Percentiles rank a stretch among this genome's conserved stretches.
phyloP scores from a whole-genome alignment of 2,888 invertebrate genomes.

The Oscheius myriophilus region DNA sequence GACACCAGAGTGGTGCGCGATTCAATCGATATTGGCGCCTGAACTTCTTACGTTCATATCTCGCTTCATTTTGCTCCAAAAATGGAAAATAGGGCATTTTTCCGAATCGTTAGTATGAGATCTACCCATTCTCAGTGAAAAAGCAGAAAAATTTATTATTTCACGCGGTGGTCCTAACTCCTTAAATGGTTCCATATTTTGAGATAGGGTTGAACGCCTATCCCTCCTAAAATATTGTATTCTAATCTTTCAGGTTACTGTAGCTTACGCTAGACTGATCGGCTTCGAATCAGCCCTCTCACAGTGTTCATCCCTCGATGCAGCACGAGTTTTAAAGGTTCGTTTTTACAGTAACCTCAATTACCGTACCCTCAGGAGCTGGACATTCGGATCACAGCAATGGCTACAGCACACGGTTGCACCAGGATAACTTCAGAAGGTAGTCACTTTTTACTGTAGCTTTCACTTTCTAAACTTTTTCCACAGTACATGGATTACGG shows the following conservation, averaged over 20 bases:
- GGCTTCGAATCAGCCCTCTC: constrained; percentile 62
- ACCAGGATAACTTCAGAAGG: neutral
- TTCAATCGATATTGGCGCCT: too few relatives aligned
- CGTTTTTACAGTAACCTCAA: constrained; percentile 1
- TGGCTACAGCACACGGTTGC: constrained; percentile 29
- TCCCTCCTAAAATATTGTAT: too few relatives aligned
- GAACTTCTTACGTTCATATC: too few relatives aligned
- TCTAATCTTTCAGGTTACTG: constrained; percentile 58
- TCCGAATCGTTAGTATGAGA: too few relatives aligned
- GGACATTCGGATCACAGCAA: constrained; percentile 46
- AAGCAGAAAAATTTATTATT: too few relatives aligned
- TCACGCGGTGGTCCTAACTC: too few relatives aligned
- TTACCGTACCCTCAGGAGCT: constrained; percentile 59
- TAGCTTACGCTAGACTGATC: constrained; percentile 59
- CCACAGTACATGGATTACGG: constrained; percentile 52
- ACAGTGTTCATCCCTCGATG: constrained; percentile 64
- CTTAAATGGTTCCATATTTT: too few relatives aligned
- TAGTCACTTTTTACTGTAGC: neutral
- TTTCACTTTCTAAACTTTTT: constrained; percentile 16
- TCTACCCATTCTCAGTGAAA: too few relatives aligned
- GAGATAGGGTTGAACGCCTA: too few relatives aligned
- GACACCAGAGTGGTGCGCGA: too few relatives aligned
- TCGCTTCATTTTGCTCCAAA: too few relatives aligned
- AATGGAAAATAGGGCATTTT: too few relatives aligned
- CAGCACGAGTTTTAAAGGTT: constrained; percentile 61